Evolutionary conservation across 2,113 vertebrate genomes (phyloP), one percentile per base, ranked within the genome.

Genomic region (Ariopsis seemanni): DNA sequence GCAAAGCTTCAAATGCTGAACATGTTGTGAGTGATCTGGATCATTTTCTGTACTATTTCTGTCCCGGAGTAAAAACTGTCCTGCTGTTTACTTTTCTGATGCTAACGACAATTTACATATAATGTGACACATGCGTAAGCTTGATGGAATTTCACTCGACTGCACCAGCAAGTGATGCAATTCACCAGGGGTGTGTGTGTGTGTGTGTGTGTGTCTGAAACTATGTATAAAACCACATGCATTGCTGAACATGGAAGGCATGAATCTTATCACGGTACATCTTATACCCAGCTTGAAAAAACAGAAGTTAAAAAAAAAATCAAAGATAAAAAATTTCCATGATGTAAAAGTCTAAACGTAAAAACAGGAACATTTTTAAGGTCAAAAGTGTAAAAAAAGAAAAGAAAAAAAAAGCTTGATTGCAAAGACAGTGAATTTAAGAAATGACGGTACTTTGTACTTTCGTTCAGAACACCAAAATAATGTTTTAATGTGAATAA

Each of bases 121-220:
- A 83, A 69, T 11, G 50, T 27, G 25, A 53, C 5, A 52, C 48
- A 9, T 18, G 82, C 5, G 50, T 67, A 53, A 53, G 48, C 48
- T 67, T 25, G 9, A n/a, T 52, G 62, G 81, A 65, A 65, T 20
- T 85, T 80, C 63, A 53, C 82, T 80, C 25, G 2, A 62, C 67
- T n/a, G 34, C 83, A 81, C 69, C 74, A 48, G 48, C 63, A 48
- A 17, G 15, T 83, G 63, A 83, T 30, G 50, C n/a, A 83, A 78
- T 14, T 69, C 50, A 53, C 62, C 82, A 69, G 82, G 62, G 69
- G 82, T 83, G 48, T 50, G 20, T 67, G n/a, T 52, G 14, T 52
- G n/a, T 52, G 14, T 52, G 25, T 77, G 74, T 53, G 74, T 15
- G 5, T n/a, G 75, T 30, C 30, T 25, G 75, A 17, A 78, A 78